A percentile compares a stretch with the other conserved stretches of the same genome.
Conservation (phyloP, 2,888 invertebrate species). For the Drosophila rellima region DNA sequence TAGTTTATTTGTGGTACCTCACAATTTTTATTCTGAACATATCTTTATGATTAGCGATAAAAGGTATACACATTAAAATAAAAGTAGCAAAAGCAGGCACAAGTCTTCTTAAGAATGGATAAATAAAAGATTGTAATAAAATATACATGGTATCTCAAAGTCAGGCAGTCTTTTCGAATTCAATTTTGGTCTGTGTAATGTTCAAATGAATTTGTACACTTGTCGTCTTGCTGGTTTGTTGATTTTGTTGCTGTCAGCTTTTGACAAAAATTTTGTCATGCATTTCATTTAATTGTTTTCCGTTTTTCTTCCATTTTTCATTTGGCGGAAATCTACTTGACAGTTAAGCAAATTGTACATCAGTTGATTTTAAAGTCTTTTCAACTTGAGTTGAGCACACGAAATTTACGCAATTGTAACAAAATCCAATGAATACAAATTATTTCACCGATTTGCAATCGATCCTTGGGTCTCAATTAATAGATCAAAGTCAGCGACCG, state of each 20-base stretch:
- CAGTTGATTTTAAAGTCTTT: conserved; percentile 31
- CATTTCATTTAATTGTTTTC: conserved; percentile 41
- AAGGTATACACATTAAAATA: too few relatives aligned
- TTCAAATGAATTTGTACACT: conserved; percentile 27
- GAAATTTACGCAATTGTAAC: conserved; percentile 16
- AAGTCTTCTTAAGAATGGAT: neutral
- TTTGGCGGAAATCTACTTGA: conserved; percentile 41
- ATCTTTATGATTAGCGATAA: too few relatives aligned
- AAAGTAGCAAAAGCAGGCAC: neutral
- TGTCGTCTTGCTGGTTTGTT: conserved; percentile 21
- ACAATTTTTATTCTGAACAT: too few relatives aligned
- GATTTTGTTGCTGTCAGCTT: conserved; percentile 24
- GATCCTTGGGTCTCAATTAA: conserved; percentile 18
- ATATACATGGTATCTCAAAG: neutral
- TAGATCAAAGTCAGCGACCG: conserved; percentile 38
- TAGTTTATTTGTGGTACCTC: too few relatives aligned
- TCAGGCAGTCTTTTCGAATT: neutral
- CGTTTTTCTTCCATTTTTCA: conserved; percentile 25
- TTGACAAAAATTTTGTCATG: conserved; percentile 33
- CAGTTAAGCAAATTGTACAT: conserved; percentile 39
- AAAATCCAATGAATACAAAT: conserved; percentile 22
- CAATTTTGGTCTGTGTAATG: conserved; percentile 5
- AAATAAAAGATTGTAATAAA: neutral
- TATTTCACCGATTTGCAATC: conserved; percentile 35
- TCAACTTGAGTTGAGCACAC: neutral